Percentiles rank a stretch among this genome's conserved stretches.
Conservation (phyloP, 2,113 vertebrate species). For the Ellobius talpinus region DNA sequence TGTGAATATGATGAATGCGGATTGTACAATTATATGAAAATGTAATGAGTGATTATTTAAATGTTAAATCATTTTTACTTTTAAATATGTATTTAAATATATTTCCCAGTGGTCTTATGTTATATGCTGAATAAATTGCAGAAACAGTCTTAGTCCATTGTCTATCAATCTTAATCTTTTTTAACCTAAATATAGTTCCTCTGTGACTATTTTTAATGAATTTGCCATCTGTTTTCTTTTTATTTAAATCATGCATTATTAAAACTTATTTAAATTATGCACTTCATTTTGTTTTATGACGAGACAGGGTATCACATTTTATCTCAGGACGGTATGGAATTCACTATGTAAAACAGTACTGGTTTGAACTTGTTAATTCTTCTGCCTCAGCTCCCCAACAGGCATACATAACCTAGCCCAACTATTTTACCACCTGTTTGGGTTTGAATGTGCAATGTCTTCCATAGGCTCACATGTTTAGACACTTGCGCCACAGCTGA, state of each 20-base stretch:
- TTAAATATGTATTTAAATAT: background rate
- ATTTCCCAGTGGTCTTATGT: background rate
- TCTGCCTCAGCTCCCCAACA: background rate
- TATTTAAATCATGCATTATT: background rate
- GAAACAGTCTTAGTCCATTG: background rate
- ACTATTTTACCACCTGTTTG: background rate
- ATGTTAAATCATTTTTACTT: background rate
- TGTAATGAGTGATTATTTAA: background rate
- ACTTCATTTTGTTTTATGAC: background rate
- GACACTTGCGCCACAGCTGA: background rate
- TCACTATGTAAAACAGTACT: background rate
- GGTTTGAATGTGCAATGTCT: background rate
- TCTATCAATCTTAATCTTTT: constrained; percentile 6
- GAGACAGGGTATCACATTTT: background rate
- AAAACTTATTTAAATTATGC: background rate
- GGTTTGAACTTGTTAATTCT: background rate
- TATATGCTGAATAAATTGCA: constrained; percentile 3
- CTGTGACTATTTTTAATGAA: constrained; percentile 18
- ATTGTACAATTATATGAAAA: background rate
- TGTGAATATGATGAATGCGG: background rate
- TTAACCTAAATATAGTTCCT: background rate
- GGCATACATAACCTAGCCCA: background rate
- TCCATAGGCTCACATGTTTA: background rate
- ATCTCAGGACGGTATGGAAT: background rate
- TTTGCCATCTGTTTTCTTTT: constrained; percentile 17